Base-by-base conservation (phyloP, 1,140 invertebrate species). In the Drosophila cardini region DNA sequence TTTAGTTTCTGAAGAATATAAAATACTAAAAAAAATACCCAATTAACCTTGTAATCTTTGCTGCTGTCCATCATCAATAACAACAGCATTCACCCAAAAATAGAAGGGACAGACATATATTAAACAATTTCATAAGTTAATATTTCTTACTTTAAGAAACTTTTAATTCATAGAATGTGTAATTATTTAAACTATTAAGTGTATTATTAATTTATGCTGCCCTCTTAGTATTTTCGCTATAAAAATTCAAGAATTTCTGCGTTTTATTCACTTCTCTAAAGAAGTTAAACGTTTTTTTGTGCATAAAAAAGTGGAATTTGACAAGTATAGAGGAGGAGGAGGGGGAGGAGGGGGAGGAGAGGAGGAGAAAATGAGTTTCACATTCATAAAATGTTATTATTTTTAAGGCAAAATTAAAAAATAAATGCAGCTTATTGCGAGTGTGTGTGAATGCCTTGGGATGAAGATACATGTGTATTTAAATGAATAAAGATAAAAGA, bases 61-160 rank as follows among this genome's bases (percentile, higher is more conserved):
- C 32, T n/a, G 48, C 18, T 63, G 60, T 32, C 60, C 60, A 52
- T 57, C 69, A 46, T 36, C 30, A 68, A 48, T 15, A 38, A 11
- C 38, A 38, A 34, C 50, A 43, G 68, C 53, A 57, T 32, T 46
- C 42, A 13, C 13, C 40, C 43, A 46, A 63, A 70, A 70, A 38
- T 64, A 71, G 50, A 71, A 64, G 55, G 60, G 60, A 42, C 48
- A 71, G 30, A 63, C 67, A 62, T 9, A 38, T 13, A 46, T 40
- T 26, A 26, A 40, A 11, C 46, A 11, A 30, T 10, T 30, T 13
- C 11, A 15, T 21, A 48, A 15, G 13, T 40, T 30, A 11, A 11
- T 10, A 16, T 63, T 1, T 32, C 16, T 26, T 26, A 26, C 0
- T 26, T 26, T 26, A 3, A 4, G 0, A 26, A 26, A 5, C 3